Percentiles rank a stretch among this genome's conserved stretches.
Evolutionary conservation across 2,797 vertebrate genomes (phyloP).

Genomic region (Pseudomugil gertrudae): DNA sequence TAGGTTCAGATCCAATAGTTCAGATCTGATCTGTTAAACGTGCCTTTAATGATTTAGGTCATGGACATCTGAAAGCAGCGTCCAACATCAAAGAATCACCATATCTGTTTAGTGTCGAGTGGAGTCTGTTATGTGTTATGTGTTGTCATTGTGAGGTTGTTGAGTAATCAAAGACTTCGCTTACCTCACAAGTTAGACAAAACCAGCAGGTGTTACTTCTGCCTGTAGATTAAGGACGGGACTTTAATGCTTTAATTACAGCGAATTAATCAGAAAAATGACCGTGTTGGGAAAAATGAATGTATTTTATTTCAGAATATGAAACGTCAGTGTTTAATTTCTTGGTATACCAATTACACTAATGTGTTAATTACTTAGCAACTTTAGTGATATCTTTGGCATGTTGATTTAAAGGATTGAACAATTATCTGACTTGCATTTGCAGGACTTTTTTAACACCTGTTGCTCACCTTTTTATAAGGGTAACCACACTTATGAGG

Average conservation of each 20-base stretch:
- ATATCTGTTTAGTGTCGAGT: background rate
- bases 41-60: too few species aligned
- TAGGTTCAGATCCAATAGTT: too few species aligned
- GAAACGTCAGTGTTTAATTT: too few species aligned
- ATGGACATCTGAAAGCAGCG: conserved; percentile 18
- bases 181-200: background rate
- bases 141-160: conserved; percentile 13
- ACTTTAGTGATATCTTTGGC: background rate
- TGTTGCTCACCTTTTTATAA: background rate
- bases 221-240: too few species aligned
- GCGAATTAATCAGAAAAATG: too few species aligned
- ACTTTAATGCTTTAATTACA: too few species aligned
- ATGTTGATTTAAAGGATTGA: background rate
- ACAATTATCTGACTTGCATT: background rate
- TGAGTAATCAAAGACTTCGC: conserved; percentile 26
- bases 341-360: too few species aligned
- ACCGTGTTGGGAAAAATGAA: too few species aligned
- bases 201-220: conserved; percentile 33
- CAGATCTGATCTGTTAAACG: too few species aligned
- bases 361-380: background rate
- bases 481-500: conserved; percentile 1
- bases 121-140: conserved; percentile 28
- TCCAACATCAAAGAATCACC: conserved; percentile 8
- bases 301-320: too few species aligned
- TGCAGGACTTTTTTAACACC: too few species aligned